A percentile compares a stretch with the other conserved stretches of the same genome.
These are phyloP conservation scores for Cephonodes hylas DNA, from an alignment of 2,888 invertebrate genomes.

Conservation along the genomic window DNA sequence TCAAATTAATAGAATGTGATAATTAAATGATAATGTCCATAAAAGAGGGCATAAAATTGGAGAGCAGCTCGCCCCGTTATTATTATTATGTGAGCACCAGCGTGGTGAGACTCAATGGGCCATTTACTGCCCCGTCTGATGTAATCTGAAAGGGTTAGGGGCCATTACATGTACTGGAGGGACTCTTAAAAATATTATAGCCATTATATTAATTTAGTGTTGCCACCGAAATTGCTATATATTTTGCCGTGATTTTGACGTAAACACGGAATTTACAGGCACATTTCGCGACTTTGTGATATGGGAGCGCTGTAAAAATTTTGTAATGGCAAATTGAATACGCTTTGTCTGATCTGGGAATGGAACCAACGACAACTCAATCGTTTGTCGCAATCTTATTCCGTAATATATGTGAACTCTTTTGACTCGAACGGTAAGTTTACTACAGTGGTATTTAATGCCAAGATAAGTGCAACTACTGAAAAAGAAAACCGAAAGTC, in stretches of 20 bases:
- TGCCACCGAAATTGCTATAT: background rate
- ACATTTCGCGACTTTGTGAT: no score
- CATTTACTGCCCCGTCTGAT: background rate
- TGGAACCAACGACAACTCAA: background rate
- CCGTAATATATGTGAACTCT: no score
- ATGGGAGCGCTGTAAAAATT: background rate
- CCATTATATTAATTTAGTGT: background rate
- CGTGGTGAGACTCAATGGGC: background rate
- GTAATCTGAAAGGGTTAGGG: background rate
- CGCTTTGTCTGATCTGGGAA: background rate
- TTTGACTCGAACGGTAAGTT: no score
- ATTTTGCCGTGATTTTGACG: background rate
- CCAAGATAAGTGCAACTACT: no score
- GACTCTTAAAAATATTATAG: slow-evolving; percentile 4
- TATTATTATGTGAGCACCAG: slow-evolving; percentile 3
- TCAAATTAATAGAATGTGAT: background rate
- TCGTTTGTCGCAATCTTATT: background rate
- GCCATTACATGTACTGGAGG: background rate
- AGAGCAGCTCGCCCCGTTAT: background rate
- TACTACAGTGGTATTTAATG: no score
- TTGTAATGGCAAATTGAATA: no score
- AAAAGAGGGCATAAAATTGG: background rate
- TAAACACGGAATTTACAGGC: background rate
- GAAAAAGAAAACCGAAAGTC: no score
- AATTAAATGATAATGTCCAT: background rate